These are phyloP conservation scores for Thomomys bottae DNA, from an alignment of 2,113 vertebrate genomes.

Conservation along the genomic window DNA sequence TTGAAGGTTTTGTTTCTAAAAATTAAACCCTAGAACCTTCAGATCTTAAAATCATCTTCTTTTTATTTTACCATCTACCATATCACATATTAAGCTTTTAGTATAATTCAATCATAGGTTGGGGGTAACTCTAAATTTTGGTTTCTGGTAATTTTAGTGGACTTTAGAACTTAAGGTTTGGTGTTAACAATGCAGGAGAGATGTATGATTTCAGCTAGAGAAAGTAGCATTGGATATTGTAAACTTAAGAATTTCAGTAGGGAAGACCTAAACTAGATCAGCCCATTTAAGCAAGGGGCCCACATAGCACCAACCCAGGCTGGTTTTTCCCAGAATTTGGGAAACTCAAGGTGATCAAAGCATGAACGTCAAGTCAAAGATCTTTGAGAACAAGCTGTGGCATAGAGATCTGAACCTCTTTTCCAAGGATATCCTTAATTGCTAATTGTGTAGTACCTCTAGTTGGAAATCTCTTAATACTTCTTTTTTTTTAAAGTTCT, in stretches of 20 bases:
- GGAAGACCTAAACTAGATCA: neutral
- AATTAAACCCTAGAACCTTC: slow-evolving; percentile 7
- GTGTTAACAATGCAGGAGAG: neutral
- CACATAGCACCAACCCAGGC: neutral
- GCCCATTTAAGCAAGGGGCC: neutral
- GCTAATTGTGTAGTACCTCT: neutral
- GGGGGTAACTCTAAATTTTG: slow-evolving; percentile 41
- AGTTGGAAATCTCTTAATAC: neutral
- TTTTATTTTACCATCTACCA: neutral
- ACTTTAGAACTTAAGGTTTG: slow-evolving; percentile 47
- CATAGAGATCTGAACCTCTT: neutral
- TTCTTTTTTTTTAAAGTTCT: neutral
- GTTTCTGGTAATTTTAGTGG: slow-evolving; percentile 34
- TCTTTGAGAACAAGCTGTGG: neutral
- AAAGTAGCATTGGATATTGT: neutral
- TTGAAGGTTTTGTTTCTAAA: slow-evolving; percentile 25
- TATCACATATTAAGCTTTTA: neutral
- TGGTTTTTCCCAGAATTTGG: neutral
- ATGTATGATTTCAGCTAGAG: neutral
- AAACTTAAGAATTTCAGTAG: neutral
- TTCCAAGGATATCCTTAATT: neutral
- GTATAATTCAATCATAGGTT: slow-evolving; percentile 7
- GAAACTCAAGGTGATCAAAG: neutral
- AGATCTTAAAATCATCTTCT: neutral
- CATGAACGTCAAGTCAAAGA: neutral